Evolutionary conservation across 2,888 invertebrate species (phyloP), one percentile per base, ranked within the genome.

Genomic region (Drosophila lutescens): DNA sequence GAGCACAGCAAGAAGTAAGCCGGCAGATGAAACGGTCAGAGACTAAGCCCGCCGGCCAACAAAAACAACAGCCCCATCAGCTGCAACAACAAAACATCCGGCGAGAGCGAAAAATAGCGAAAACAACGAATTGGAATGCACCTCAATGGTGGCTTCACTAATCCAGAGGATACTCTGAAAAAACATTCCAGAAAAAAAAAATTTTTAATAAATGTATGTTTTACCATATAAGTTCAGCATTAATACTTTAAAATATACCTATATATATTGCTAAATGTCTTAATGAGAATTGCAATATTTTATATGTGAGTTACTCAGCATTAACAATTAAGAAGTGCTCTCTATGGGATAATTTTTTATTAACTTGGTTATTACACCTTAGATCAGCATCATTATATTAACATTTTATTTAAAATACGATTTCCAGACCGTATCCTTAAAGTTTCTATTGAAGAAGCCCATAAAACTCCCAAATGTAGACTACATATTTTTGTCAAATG

Each of bases 81-180:
- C 32, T 63, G 54, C 65, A 84, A 76, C 74, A 78, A 78, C 76
- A 86, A 79, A 75, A 75, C 79, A 75, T 76, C 81, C 78, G 84
- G 78, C 74, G 20, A 70, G 58, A 72, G 71, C 55, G 63, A 65
- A 61, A 78, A 44, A 55, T 41, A 53, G 38, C 43, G 62, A 74
- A 57, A 60, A 49, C 62, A 53, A 57, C 23, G 26, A 68, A 30
- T 59, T 59, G 36, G 41, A 60, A 34, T 69, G 53, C 32, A 66
- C 15, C 13, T 9, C 2, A 17, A 40, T 2, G 5, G 2, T 34
- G 8, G 32, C 17, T 2, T 1, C 1, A 15, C 10, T n/a, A 2
- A 7, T 4, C 17, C 1, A 26, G 9, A 2, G 0, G 2, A 32
- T 65, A 34, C 65, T 38, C 12, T 63, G 13, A 20, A 20, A 12